Base-by-base conservation (phyloP, 2,113 vertebrate genomes). In the Dicaeum eximium region DNA sequence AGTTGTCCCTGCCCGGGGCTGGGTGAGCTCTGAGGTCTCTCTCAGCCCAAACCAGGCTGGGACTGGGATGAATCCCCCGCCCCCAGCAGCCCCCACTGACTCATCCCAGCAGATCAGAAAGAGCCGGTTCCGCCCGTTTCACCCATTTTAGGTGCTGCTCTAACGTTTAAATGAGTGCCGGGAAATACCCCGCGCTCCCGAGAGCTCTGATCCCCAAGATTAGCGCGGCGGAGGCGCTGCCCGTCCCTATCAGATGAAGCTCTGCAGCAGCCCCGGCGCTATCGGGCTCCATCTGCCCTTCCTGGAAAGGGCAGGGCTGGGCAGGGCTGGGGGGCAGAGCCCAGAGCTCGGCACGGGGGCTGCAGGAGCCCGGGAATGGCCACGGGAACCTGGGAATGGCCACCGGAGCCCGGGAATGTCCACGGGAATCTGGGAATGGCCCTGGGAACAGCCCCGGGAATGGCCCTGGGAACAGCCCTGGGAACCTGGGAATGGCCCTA, bases 141-240 rank as follows among this genome's bases (percentile, higher is more conserved):
- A 65, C 75, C 44, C 0, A 33, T 57, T 53, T 53, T 7, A 16
- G n/a, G 7, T 7, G 53, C 24, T 69, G 53, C n/a, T 70, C 14
- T n/a, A 5, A 20, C 3, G 44, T 30, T 86, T 15, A 53, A 37
- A 82, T 22, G 86, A 66, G 11, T 60, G 77, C 69, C 56, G 60
- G 94, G 94, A 80, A 94, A 95, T 77, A 83, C 93, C 91, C 64
- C 0, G 3, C 3, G 6, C 57, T 8, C 56, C 13, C 1, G 8
- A 66, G 74, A 93, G 78, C 90, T 72, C 78, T 85, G 95, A 96
- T 96, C 15, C 80, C 78, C 4, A 5, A 51, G 96, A 96, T 96
- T 91, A 95, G 85, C 5, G 71, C 40, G 1, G 84, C 48, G 42
- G 85, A 21, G 90, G 82, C 60, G 15, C 45, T 69, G 72, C 92